These are phyloP conservation scores for Notiomystis cincta DNA, from an alignment of 2,113 vertebrate genomes.

Conservation along the genomic window DNA sequence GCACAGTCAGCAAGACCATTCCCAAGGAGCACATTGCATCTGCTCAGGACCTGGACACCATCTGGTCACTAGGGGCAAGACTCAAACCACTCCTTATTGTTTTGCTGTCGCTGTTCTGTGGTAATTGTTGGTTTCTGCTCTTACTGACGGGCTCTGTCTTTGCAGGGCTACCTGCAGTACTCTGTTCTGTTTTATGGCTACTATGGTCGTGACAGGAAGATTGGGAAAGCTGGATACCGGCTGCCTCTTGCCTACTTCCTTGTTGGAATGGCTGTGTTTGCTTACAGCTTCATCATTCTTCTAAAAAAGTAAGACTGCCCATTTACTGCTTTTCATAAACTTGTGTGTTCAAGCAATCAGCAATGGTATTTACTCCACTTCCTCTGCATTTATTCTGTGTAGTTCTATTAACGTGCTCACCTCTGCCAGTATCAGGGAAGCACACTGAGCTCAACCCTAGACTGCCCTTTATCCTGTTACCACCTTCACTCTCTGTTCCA, in stretches of 20 bases:
- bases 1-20: slow-evolving; percentile 89
- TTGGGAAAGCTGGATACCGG: slow-evolving; percentile 89
- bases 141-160: neutral
- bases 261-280: slow-evolving; percentile 96
- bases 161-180: slow-evolving; percentile 95
- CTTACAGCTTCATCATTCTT: slow-evolving; percentile 97
- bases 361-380: neutral
- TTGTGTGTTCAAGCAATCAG: neutral
- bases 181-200: slow-evolving; percentile 97
- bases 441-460: neutral
- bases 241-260: slow-evolving; percentile 95
- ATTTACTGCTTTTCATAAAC: neutral
- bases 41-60: slow-evolving; percentile 95
- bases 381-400: neutral
- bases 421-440: neutral
- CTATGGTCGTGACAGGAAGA: slow-evolving; percentile 87
- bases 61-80: slow-evolving; percentile 97
- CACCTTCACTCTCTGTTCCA: neutral
- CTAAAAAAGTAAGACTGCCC: slow-evolving; percentile 83
- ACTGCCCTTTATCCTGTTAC: neutral
- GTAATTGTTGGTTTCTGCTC: neutral
- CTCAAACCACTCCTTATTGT: neutral
- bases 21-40: slow-evolving; percentile 81
- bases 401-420: neutral
- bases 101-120: fast-evolving